Conservation (phyloP, 2,888 invertebrate genomes). For the Anthrax anthrax region DNA sequence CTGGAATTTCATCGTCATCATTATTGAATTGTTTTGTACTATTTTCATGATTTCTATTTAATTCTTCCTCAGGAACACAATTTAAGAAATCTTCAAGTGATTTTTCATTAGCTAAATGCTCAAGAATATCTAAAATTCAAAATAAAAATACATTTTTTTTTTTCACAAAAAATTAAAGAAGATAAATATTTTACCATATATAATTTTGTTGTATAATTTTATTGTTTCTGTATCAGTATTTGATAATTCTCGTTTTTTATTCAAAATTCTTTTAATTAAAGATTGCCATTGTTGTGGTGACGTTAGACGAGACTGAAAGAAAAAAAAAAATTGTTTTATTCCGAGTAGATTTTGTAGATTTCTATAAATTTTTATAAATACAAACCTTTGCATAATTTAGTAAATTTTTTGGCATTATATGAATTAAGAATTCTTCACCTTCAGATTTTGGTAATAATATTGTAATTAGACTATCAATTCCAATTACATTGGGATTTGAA, state of each 20-base stretch:
- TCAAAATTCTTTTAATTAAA: slow-evolving; percentile 27
- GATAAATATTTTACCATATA: slow-evolving; percentile 5
- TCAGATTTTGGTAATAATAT: slow-evolving; percentile 37
- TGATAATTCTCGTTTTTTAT: slow-evolving; percentile 25
- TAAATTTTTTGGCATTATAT: slow-evolving; percentile 45
- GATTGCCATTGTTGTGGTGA: slow-evolving; percentile 31
- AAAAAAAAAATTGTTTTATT: slow-evolving; percentile 1
- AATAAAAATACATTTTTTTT: neutral
- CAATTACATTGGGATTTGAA: slow-evolving; percentile 39
- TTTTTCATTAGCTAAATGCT: slow-evolving; percentile 26
- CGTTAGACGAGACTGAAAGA: slow-evolving; percentile 26
- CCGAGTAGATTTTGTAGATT: neutral
- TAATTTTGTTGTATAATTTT: slow-evolving; percentile 6
- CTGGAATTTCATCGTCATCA: neutral
- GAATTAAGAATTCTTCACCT: slow-evolving; percentile 40
- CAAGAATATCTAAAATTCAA: slow-evolving; percentile 23
- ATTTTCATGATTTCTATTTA: slow-evolving; percentile 22
- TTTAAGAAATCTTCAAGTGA: slow-evolving; percentile 29
- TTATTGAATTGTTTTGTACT: neutral
- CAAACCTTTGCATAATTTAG: slow-evolving; percentile 50
- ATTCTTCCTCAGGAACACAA: slow-evolving; percentile 30
- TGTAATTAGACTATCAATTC: slow-evolving; percentile 39
- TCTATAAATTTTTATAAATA: neutral
- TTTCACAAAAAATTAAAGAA: neutral
- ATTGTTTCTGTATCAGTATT: slow-evolving; percentile 15